Evolutionary conservation across 2,888 invertebrate species (phyloP).

Genomic region (Julus scandinavius): DNA sequence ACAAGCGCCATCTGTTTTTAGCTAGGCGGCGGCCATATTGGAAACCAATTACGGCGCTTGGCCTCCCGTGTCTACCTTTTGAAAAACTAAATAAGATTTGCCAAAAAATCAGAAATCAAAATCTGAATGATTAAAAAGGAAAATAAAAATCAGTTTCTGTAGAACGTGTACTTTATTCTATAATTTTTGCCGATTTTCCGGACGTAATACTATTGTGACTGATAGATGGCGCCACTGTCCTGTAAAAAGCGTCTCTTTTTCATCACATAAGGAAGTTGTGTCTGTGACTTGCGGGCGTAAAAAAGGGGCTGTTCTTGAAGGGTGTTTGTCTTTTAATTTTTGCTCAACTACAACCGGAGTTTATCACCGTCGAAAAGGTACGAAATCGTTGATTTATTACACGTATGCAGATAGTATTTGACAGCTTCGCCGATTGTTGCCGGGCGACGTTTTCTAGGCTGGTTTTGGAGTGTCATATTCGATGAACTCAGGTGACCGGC

Average conservation of each 20-base stretch:
- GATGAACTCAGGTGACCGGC: slow-evolving; percentile 28
- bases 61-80: background rate
- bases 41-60: background rate
- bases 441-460: background rate
- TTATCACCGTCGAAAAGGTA: background rate
- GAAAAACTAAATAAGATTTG: too few relatives aligned
- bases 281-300: background rate
- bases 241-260: background rate
- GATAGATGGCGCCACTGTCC: background rate
- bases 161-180: background rate
- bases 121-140: too few relatives aligned
- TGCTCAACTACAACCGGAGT: background rate
- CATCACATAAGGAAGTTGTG: slow-evolving; percentile 21
- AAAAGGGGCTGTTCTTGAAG: background rate
- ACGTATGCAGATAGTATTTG: background rate
- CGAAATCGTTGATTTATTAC: background rate
- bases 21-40: background rate
- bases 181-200: background rate
- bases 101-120: too few relatives aligned
- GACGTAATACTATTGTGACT: background rate
- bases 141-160: background rate
- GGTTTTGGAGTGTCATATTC: background rate
- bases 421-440: background rate
- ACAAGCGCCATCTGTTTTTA: too few relatives aligned
- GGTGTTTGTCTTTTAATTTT: slow-evolving; percentile 11